phyloP scores from a whole-genome alignment of 2,888 invertebrate species.

The Pristionchus fissidentatus region DNA sequence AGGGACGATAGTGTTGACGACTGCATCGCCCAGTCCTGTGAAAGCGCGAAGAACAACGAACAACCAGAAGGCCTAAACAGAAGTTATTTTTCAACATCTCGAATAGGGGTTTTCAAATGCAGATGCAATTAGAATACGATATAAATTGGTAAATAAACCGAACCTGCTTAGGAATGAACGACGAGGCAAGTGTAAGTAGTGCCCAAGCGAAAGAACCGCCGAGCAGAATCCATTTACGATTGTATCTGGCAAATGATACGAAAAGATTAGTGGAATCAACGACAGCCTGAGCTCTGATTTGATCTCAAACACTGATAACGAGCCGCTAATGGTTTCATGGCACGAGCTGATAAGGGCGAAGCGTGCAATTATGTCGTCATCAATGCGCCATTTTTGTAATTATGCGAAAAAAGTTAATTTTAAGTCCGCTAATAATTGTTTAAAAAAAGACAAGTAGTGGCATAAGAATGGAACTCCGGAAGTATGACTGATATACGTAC shows the following conservation, averaged over 20 bases:
- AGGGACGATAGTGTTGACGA: conserved; percentile 40
- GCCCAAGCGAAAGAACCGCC: background rate
- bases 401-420: no score
- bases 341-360: background rate
- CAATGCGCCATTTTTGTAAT: no score
- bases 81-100: background rate
- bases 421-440: no score
- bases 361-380: background rate
- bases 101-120: background rate
- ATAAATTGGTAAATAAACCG: background rate
- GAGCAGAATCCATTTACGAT: conserved; percentile 38
- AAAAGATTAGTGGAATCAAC: background rate
- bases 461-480: no score
- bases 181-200: conserved; percentile 30
- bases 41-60: conserved; percentile 42
- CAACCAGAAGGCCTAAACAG: conserved; percentile 39
- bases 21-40: conserved; percentile 42
- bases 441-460: no score
- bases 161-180: conserved; percentile 44
- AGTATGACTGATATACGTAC: no score
- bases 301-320: background rate
- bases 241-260: background rate
- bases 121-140: background rate
- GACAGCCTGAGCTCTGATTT: background rate
- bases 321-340: background rate